These are phyloP conservation scores for Diarsia brunnea DNA, from an alignment of 2,888 invertebrate genomes.

Conservation along the genomic window DNA sequence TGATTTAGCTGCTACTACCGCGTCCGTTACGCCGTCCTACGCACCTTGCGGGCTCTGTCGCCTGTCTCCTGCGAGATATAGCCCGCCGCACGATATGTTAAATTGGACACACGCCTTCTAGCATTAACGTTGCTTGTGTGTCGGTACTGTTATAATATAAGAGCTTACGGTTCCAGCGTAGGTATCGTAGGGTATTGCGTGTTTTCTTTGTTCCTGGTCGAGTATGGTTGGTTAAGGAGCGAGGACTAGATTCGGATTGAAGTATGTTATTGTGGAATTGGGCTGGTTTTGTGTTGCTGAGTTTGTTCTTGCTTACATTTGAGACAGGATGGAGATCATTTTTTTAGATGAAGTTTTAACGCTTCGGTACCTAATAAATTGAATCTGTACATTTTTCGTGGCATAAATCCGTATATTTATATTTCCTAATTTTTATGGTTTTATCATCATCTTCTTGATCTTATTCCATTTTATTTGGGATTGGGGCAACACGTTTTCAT, in stretches of 20 bases:
- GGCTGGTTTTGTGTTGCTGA: not conserved
- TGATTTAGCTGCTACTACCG: slow-evolving; percentile 85
- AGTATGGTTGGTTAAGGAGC: slow-evolving; percentile 34
- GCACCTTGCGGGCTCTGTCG: slow-evolving; percentile 81
- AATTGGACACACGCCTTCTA: slow-evolving; percentile 85
- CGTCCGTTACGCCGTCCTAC: slow-evolving; percentile 87
- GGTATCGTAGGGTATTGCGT: slow-evolving; percentile 43
- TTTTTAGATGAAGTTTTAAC: not conserved
- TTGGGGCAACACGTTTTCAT: too few species aligned
- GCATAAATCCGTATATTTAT: not conserved
- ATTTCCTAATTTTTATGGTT: not conserved
- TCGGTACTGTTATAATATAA: slow-evolving; percentile 80
- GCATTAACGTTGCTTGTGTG: slow-evolving; percentile 81
- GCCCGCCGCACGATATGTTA: slow-evolving; percentile 81
- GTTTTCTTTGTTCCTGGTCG: slow-evolving; percentile 54
- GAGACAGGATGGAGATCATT: not conserved
- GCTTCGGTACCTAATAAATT: not conserved
- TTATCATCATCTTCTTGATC: too few species aligned
- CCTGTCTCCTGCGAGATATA: slow-evolving; percentile 74
- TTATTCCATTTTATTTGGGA: too few species aligned
- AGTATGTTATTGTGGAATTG: slow-evolving; percentile 10
- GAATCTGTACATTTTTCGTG: not conserved
- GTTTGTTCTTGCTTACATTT: not conserved
- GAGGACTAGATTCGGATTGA: not conserved
- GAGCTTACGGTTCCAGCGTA: slow-evolving; percentile 61